Conservation (phyloP, 2,797 vertebrate species). For the Pelobates cultripes region DNA sequence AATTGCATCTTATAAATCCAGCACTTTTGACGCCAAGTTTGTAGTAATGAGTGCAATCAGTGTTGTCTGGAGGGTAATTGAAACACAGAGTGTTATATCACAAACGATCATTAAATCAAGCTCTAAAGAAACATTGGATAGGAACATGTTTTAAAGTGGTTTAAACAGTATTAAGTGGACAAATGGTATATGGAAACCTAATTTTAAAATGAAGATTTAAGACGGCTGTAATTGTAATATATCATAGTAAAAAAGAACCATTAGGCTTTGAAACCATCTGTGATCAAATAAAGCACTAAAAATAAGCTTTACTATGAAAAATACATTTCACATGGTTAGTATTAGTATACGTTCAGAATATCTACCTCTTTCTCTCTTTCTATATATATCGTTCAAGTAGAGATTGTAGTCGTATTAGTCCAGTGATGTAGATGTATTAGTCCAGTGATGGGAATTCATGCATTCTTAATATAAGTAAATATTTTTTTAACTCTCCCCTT, state of each 20-base stretch:
- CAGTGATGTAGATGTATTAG: too few relatives aligned
- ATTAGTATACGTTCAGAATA: too few relatives aligned
- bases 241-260: neutral
- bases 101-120: constrained; percentile 1
- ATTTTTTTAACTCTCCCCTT: too few relatives aligned
- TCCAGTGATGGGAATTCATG: too few relatives aligned
- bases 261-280: constrained; percentile 1
- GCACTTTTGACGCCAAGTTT: constrained; percentile 90
- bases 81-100: constrained; percentile 39
- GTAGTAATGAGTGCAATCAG: constrained; percentile 92
- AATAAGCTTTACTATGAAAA: too few relatives aligned
- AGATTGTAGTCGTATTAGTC: too few relatives aligned
- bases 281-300: neutral
- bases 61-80: constrained; percentile 76
- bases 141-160: neutral
- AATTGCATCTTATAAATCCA: constrained; percentile 91
- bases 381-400: too few relatives aligned
- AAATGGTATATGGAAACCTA: neutral
- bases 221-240: neutral
- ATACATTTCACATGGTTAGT: too few relatives aligned
- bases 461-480: too few relatives aligned
- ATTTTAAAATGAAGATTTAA: constrained; percentile 10
- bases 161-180: neutral
- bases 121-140: neutral
- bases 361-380: too few relatives aligned